Evolutionary conservation across 2,888 invertebrate species (phyloP), one percentile per base, ranked within the genome.

Genomic region (Hofmannophila pseudospretella): DNA sequence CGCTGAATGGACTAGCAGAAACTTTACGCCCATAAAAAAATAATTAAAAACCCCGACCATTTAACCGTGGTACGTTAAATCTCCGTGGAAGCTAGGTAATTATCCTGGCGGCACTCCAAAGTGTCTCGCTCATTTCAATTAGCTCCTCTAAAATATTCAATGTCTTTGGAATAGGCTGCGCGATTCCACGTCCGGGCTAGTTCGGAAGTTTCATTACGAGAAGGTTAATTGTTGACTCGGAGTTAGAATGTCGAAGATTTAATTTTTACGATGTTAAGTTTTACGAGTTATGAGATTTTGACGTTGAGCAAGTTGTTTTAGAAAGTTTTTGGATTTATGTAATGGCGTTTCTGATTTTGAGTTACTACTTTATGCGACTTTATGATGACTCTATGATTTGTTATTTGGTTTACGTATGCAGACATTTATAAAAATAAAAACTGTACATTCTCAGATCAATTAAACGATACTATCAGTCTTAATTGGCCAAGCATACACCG

Each of bases 101-200:
- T 84, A 85, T 78, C 80, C 84, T 84, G 84, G 85, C 85, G 77
- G 75, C 81, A 80, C 79, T 84, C 85, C 85, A 84, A 82, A 84
- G 80, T 82, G 85, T 82, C 82, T 68, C 71, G 76, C 81, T 84
- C 85, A 84, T 85, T 86, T 85, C 86, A 86, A 86, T 86, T 86
- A 85, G 84, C 74, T 75, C 78, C 22, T 80, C 81, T 85, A 85
- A 82, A 86, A 86, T 86, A 86, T 86, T 86, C 85, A 86, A 85
- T 85, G 85, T 81, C 80, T 81, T 84, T 79, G 79, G 79, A 86
- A 86, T 86, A 86, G 85, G 85, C 84, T 78, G 61, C 77, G 63
- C 71, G 71, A 74, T 75, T 70, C 68, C 67, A 62, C 67, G 71
- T 50, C 55, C 59, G 59, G 59, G 67, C 71, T 81, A 81, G 81